Percentiles rank a stretch among this genome's conserved stretches.
These are phyloP conservation scores for Esperia sulphurella DNA, from an alignment of 2,888 invertebrate species.

Conservation along the genomic window DNA sequence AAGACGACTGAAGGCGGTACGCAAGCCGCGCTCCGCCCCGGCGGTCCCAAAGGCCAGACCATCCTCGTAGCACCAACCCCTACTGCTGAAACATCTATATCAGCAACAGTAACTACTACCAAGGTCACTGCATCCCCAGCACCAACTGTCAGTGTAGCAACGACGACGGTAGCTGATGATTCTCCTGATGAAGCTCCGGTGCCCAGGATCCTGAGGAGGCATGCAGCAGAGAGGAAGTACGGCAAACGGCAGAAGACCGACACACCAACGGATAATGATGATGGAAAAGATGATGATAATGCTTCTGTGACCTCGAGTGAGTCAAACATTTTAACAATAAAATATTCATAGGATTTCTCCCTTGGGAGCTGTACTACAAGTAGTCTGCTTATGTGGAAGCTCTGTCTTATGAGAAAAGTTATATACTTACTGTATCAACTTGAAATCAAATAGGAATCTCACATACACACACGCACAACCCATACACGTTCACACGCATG, in stretches of 20 bases:
- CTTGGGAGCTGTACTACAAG: too few relatives aligned
- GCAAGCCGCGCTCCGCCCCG: constrained; percentile 55
- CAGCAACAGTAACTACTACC: constrained; percentile 17
- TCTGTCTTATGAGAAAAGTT: too few relatives aligned
- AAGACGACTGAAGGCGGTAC: constrained; percentile 65
- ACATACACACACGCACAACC: too few relatives aligned
- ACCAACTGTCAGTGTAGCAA: constrained; percentile 25
- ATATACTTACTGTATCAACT: too few relatives aligned
- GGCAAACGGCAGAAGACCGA: constrained; percentile 68
- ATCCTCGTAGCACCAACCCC: constrained; percentile 63
- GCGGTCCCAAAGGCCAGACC: constrained; percentile 66
- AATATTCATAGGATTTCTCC: neutral
- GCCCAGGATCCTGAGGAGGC: constrained; percentile 50
- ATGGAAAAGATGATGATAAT: constrained; percentile 39
- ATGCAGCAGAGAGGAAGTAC: constrained; percentile 59
- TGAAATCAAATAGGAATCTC: too few relatives aligned
- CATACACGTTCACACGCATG: too few relatives aligned
- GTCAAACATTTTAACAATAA: constrained; percentile 10
- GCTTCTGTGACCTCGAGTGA: constrained; percentile 49
- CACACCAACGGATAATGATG: constrained; percentile 39
- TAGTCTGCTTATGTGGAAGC: too few relatives aligned
- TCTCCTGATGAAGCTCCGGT: constrained; percentile 41
- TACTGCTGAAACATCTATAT: constrained; percentile 22
- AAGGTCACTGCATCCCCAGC: constrained; percentile 22
- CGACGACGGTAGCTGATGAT: constrained; percentile 38